Conservation (phyloP, 2,113 vertebrate genomes). For the Myotis davidii region DNA sequence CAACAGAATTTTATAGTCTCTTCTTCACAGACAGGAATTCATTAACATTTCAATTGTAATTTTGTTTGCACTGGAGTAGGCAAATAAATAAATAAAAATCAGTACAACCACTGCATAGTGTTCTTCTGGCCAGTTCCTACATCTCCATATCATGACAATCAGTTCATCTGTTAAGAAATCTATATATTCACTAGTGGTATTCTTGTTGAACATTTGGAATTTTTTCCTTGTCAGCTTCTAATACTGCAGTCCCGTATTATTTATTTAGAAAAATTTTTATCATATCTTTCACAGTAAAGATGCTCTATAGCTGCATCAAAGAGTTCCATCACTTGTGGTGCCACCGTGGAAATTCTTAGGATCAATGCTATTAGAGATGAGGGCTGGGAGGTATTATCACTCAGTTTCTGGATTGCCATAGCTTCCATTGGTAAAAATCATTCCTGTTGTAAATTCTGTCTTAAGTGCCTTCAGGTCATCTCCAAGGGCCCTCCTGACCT, state of each 20-base stretch:
- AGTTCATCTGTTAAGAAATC: slow-evolving; percentile 81
- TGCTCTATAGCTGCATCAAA: slow-evolving; percentile 73
- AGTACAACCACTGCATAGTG: slow-evolving; percentile 79
- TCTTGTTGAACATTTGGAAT: slow-evolving; percentile 81
- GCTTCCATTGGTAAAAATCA: slow-evolving; percentile 82
- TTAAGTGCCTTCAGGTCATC: slow-evolving; percentile 83
- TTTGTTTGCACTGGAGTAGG: slow-evolving; percentile 57
- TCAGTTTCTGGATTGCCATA: slow-evolving; percentile 47
- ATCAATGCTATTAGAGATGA: slow-evolving; percentile 57
- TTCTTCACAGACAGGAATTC: slow-evolving; percentile 74
- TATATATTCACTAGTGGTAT: slow-evolving; percentile 77
- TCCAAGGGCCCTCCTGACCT: slow-evolving; percentile 82
- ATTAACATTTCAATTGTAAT: slow-evolving; percentile 81
- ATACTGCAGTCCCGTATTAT: slow-evolving; percentile 53
- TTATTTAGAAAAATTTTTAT: slow-evolving; percentile 80
- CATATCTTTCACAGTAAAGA: slow-evolving; percentile 81
- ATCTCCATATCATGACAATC: slow-evolving; percentile 81
- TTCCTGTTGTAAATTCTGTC: slow-evolving; percentile 83
- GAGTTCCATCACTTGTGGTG: slow-evolving; percentile 75
- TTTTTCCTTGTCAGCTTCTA: slow-evolving; percentile 83
- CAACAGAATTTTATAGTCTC: slow-evolving; percentile 77
- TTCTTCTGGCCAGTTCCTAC: slow-evolving; percentile 80
- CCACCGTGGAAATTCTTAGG: slow-evolving; percentile 82
- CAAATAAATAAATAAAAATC: slow-evolving; percentile 71
- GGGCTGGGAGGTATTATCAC: slow-evolving; percentile 5